These are phyloP conservation scores for Drosophila persimilis DNA, from an alignment of 1,140 invertebrate species.

Conservation along the genomic window DNA sequence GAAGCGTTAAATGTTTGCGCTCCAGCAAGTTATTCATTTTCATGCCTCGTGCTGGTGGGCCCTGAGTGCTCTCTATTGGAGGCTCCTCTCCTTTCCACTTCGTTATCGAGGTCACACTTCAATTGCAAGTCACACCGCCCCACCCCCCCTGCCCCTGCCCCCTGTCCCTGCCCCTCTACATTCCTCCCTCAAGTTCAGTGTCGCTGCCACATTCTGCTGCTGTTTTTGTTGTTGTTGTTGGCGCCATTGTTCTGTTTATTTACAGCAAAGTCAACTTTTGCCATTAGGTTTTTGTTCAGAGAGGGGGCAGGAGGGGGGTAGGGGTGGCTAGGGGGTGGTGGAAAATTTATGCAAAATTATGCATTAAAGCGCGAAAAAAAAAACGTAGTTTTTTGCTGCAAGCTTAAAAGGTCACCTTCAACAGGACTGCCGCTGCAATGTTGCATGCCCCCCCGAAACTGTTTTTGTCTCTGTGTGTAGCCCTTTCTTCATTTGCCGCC, in stretches of 20 bases:
- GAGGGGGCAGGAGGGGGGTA: too few species aligned
- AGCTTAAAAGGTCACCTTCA: conserved; percentile 67
- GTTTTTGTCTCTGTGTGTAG: not conserved
- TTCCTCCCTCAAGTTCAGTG: conserved; percentile 58
- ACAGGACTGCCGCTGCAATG: not conserved
- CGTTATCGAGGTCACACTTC: conserved; percentile 69
- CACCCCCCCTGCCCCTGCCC: conserved; percentile 1
- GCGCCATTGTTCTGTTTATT: conserved; percentile 62
- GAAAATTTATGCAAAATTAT: conserved; percentile 69
- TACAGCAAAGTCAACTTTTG: conserved; percentile 56
- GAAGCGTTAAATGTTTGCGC: conserved; percentile 81
- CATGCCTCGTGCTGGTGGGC: conserved; percentile 67
- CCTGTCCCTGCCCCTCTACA: not conserved
- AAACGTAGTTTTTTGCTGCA: conserved; percentile 10
- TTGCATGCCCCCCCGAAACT: too few species aligned
- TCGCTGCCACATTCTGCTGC: conserved; percentile 26
- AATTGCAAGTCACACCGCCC: conserved; percentile 38
- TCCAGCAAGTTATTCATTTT: conserved; percentile 79
- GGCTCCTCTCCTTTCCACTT: conserved; percentile 18
- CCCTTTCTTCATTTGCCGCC: conserved; percentile 21
- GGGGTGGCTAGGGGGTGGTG: too few species aligned
- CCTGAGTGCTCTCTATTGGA: conserved; percentile 79
- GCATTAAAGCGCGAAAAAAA: conserved; percentile 41
- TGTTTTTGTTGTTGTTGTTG: conserved; percentile 20
- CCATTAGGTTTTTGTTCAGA: conserved; percentile 35